Evolutionary conservation across 1,140 invertebrate species (phyloP), one percentile per base, ranked within the genome.

Genomic region (Monomorium pharaonis): DNA sequence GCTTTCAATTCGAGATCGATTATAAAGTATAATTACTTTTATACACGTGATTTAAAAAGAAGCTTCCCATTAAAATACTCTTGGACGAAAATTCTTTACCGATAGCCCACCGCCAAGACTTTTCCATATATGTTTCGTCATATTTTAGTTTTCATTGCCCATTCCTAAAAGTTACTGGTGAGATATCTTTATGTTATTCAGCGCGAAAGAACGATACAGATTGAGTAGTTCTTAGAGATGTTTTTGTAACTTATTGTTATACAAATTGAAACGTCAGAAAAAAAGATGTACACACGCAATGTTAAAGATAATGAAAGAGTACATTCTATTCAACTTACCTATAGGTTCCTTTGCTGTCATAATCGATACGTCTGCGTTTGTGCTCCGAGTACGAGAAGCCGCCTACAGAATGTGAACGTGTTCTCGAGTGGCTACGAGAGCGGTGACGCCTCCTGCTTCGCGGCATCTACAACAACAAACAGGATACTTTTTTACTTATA

Each of bases 391-490:
- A 95, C 49, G 94, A 95, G 47, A 94, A 93, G 88, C 94, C 92
- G 88, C 94, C 92, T 78, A 93, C 86, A 62, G 95, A 95, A 89
- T 95, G 95, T 85, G 96, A 96, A 86, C 95, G 94, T 77, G 96
- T 95, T 78, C 96, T 95, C 77, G 97, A 97, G 88, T 96, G 96
- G 70, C 97, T 97, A 51, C 96, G 92, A 69, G 96, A 96, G 90
- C 97, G 97, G 93, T 97, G 97, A 95, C 97, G 97, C 95, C 97
- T 97, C 86, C 97, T 96, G 90, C 96, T 97, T 91, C 97, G 96
- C 89, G 97, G 97, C 97, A 98, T 98, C 97, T 98, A 94, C 5
- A 96, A 96, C 90, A n/a, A 96, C 91, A 42, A 88, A 10, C 2
- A 10, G 4, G 56, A 14, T 33, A 56, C n/a, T 30, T 33, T 60